Percentiles rank a stretch among this genome's conserved stretches.
Conservation (phyloP, 2,113 vertebrate species). For the Hippocampus comes region DNA sequence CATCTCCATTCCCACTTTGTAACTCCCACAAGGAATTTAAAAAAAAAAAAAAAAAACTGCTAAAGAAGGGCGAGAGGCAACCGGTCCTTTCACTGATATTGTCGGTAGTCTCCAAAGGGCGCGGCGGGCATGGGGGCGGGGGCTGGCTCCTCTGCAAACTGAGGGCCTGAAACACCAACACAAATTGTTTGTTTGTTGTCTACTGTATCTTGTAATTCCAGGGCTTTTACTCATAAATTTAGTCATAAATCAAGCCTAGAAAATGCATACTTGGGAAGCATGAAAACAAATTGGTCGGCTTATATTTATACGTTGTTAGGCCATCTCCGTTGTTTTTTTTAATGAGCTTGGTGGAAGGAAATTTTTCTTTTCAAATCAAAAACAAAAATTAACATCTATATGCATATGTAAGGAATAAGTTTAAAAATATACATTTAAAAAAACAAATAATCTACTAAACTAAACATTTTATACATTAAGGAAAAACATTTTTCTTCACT, state of each 20-base stretch:
- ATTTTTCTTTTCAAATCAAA: too few relatives aligned
- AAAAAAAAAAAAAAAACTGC: constrained; percentile 70
- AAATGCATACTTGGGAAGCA: too few relatives aligned
- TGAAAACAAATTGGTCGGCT: too few relatives aligned
- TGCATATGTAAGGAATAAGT: too few relatives aligned
- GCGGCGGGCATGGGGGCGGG: constrained; percentile 73
- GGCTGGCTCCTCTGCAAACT: constrained; percentile 82
- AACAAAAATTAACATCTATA: too few relatives aligned
- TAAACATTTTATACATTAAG: too few relatives aligned
- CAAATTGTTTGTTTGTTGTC: background rate
- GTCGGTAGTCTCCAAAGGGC: constrained; percentile 84
- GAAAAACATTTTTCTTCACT: too few relatives aligned
- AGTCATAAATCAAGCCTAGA: background rate
- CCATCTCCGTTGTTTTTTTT: too few relatives aligned
- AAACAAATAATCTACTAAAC: too few relatives aligned
- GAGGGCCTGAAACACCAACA: constrained; percentile 72
- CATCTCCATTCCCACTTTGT: constrained; percentile 30
- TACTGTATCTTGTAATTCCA: background rate
- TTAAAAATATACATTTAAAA: too few relatives aligned
- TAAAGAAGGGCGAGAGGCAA: constrained; percentile 29
- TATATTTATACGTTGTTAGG: too few relatives aligned
- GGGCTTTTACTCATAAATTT: background rate
- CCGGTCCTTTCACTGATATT: constrained; percentile 80
- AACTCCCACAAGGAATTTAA: constrained; percentile 68
- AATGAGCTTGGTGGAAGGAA: too few relatives aligned